Base-by-base conservation (phyloP, 2,888 invertebrate genomes). In the Eubasilissa splendida region DNA sequence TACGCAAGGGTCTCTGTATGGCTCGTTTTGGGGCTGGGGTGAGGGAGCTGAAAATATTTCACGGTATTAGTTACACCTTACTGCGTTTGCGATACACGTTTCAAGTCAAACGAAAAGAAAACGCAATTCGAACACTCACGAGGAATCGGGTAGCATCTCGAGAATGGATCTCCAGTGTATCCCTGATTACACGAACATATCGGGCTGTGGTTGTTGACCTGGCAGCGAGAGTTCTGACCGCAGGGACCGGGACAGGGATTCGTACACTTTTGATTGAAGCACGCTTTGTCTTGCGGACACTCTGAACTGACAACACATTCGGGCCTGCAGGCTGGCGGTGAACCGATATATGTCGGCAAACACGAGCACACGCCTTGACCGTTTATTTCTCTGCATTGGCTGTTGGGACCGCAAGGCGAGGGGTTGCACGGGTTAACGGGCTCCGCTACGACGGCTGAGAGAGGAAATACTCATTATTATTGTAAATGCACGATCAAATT, bases 221-320 rank as follows among this genome's bases (percentile, higher is more conserved):
- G 92, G 86, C 96, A 96, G 84, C 91, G 89, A 3, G 96, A 95
- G 84, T 90, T 90, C 52, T 94, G 89, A 33, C 96, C 96, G 86
- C 96, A 96, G n/a, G 95, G 92, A 85, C 95, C 95, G 79, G 92
- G 92, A 86, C 96, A 96, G n/a, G 96, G 96, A 87, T 96, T 93
- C 52, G 93, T 89, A 86, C 96, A 96, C 88, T 95, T 95, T 86
- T 94, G 94, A 86, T 95, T 96, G 76, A 92, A 92, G 85, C 96
- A 96, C 4, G 95, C 94, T 88, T 94, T 92, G 84, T 92, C 93
- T 66, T 93, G 92, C 4, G 92, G 87, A 87, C 96, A 96, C 87
- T 96, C 96, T 0, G 94, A 92, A 86, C 94, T 95, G 4, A 93
- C 91, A 59, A 93, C 90, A 86, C 95, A 95, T 88, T 95, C 95